These are phyloP conservation scores for Sebastes oblongus DNA, from an alignment of 2,797 vertebrate genomes.

Conservation along the genomic window DNA sequence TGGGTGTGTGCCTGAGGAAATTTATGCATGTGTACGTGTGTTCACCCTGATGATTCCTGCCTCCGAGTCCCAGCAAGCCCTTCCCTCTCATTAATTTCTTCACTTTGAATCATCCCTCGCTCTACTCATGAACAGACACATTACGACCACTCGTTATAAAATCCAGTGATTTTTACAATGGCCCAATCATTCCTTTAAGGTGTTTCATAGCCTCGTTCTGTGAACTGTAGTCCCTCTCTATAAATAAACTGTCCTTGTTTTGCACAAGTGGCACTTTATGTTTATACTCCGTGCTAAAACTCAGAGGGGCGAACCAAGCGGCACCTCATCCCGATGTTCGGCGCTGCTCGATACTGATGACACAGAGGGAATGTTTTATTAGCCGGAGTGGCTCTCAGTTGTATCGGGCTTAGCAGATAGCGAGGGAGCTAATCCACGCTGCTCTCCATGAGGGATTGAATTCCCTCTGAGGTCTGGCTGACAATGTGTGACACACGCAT, in stretches of 20 bases:
- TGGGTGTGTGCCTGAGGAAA: constrained; percentile 9
- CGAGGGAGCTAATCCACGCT: constrained; percentile 67
- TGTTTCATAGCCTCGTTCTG: constrained; percentile 28
- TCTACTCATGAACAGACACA: constrained; percentile 48
- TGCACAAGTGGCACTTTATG: constrained; percentile 53
- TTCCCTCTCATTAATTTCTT: constrained; percentile 58
- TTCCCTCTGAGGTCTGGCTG: constrained; percentile 53
- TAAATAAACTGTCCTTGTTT: constrained; percentile 57
- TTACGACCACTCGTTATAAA: constrained; percentile 61
- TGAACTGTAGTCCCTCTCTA: constrained; percentile 33
- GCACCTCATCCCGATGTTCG: constrained; percentile 38
- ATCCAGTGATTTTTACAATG: constrained; percentile 55
- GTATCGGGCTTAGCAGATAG: constrained; percentile 64
- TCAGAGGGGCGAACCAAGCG: constrained; percentile 9
- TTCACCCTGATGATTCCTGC: constrained; percentile 23
- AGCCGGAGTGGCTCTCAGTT: constrained; percentile 57
- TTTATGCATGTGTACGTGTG: constrained; percentile 18
- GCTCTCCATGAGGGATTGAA: constrained; percentile 64
- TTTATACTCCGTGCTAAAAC: constrained; percentile 54
- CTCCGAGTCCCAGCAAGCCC: constrained; percentile 27
- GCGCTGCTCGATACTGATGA: constrained; percentile 33
- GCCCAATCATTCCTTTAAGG: constrained; percentile 43
- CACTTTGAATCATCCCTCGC: constrained; percentile 49
- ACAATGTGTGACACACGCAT: constrained; percentile 40
- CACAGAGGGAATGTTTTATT: constrained; percentile 57